phyloP scores from a whole-genome alignment of 1,140 invertebrate species.

The Cryptotermes secundus region DNA sequence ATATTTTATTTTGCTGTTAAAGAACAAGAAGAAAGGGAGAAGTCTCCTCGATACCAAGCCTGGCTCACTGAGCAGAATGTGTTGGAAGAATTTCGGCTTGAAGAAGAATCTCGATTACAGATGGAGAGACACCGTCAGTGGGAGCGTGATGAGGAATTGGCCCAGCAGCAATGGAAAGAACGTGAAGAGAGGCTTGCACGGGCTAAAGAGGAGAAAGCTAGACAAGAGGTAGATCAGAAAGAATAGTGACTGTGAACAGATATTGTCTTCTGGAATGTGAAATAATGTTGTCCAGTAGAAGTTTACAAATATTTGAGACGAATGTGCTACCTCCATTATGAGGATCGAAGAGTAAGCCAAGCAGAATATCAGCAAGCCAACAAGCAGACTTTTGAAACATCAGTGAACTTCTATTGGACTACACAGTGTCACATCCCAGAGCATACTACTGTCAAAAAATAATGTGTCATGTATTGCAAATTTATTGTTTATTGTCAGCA shows the following conservation, averaged over 20 bases:
- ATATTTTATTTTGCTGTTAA: conserved; percentile 35
- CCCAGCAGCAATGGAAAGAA: conserved; percentile 55
- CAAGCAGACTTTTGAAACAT: no score
- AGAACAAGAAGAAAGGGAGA: conserved; percentile 41
- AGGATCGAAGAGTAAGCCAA: no score
- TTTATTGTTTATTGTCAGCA: no score
- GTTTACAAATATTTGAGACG: background rate
- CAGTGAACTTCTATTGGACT: no score
- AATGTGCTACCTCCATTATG: background rate
- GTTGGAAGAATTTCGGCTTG: conserved; percentile 46
- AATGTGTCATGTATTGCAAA: no score
- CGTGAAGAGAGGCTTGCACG: conserved; percentile 53
- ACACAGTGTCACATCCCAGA: no score
- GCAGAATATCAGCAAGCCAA: no score
- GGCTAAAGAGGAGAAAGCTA: conserved; percentile 50
- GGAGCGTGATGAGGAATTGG: conserved; percentile 50
- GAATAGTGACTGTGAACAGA: no score
- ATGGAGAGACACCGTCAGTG: conserved; percentile 53
- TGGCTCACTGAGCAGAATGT: conserved; percentile 48
- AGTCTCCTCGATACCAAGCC: conserved; percentile 50
- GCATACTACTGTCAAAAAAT: no score
- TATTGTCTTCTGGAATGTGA: no score
- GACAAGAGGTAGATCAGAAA: conserved; percentile 49
- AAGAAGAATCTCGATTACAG: conserved; percentile 50
- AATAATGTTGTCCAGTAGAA: background rate